These are phyloP conservation scores for Pseudochirops cupreus DNA, from an alignment of 2,797 vertebrate genomes.

Conservation along the genomic window DNA sequence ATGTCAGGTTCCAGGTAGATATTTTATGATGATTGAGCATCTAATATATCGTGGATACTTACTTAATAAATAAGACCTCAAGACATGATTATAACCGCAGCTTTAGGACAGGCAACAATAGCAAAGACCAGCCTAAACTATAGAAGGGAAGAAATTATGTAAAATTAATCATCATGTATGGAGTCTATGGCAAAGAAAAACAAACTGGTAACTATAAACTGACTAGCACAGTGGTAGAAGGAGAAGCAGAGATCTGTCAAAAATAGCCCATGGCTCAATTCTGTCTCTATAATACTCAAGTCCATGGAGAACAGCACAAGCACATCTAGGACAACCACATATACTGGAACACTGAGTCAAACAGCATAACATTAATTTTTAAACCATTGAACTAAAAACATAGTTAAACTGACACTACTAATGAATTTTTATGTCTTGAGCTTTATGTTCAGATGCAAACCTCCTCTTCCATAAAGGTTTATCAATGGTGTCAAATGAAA, in stretches of 20 bases:
- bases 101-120: not conserved
- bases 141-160: not conserved
- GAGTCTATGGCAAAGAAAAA: not conserved
- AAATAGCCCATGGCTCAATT: not conserved
- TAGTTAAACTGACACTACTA: not conserved
- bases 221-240: not conserved
- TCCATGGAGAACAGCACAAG: not conserved
- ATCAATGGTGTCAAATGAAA: slow-evolving; percentile 8
- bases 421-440: slow-evolving; percentile 21
- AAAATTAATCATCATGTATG: not conserved
- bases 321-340: not conserved
- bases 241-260: not conserved
- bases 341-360: slow-evolving; percentile 27
- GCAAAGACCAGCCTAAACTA: not conserved
- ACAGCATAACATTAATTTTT: not conserved
- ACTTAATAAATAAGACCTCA: not conserved
- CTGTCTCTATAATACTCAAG: not conserved
- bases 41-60: not conserved
- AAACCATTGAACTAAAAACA: slow-evolving; percentile 47
- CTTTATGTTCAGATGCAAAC: slow-evolving; percentile 34
- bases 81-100: not conserved
- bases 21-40: not conserved
- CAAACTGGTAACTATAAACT: not conserved
- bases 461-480: slow-evolving; percentile 18
- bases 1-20: not conserved